Evolutionary conservation across 2,888 invertebrate species (phyloP), one percentile per base, ranked within the genome.

Genomic region (Tachina fera): DNA sequence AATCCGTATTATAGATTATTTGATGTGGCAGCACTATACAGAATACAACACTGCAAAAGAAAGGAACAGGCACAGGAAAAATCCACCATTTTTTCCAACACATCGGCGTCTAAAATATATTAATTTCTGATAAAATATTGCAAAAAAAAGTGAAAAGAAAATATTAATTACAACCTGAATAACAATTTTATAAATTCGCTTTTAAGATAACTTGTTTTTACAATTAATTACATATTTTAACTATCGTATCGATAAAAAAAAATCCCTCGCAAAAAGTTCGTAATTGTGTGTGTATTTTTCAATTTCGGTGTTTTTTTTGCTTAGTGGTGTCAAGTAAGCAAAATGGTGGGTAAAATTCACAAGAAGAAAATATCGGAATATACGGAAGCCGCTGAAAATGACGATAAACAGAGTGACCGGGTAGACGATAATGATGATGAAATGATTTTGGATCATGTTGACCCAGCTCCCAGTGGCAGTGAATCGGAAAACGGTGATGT

Each of bases 291-390:
- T 86, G 63, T 75, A 74, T 83, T 49, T 60, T 78, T 67, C 47
- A 16, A 22, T 22, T 71, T 75, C 31, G 61, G 68, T 77, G 75
- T 75, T 49, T 80, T 71, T 74, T 60, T 74, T 45, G 49, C 58
- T 45, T 63, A 74, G 80, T 76, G 51, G 80, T 84, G 76, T 84
- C 68, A 77, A 82, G 63, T 58, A 80, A 79, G 72, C 61, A 83
- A 84, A 87, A 88, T 81, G 51, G 92, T 92, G 92, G 92, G 89
- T 14, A 90, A 91, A 81, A 87, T 90, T 43, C 91, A 91, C 61
- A 92, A 92, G 85, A 92, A 90, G 72, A 92, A 91, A 87, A 87
- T 90, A 51, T 88, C 89, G 22, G 90, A 91, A 79, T 89, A 89
- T 16, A 84, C 89, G 11, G 89, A 89, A 79, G 86, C 87, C 47